phyloP scores from a whole-genome alignment of 2,888 invertebrate genomes.

The Melipona bicolor region DNA sequence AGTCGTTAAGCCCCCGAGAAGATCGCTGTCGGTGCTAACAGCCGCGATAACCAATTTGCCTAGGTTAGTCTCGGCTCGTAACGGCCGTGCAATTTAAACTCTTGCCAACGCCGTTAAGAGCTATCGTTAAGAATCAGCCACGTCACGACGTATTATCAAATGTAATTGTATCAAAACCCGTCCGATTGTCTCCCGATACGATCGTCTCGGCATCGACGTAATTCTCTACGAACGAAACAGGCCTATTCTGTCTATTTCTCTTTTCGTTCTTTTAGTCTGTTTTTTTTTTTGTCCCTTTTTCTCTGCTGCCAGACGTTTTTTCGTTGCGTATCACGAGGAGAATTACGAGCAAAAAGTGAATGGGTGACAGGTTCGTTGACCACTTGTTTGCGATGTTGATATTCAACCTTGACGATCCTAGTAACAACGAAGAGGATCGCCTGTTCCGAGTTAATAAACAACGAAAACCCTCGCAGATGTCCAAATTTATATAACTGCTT shows the following conservation, averaged over 20 bases:
- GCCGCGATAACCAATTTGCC: slow-evolving; percentile 46
- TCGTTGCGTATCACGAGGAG: slow-evolving; percentile 17
- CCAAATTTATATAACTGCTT: too few relatives aligned
- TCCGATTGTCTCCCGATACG: slow-evolving; percentile 37
- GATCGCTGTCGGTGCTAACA: background rate
- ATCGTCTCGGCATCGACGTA: slow-evolving; percentile 54
- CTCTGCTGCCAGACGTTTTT: background rate
- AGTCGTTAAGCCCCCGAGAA: background rate
- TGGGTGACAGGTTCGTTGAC: slow-evolving; percentile 58
- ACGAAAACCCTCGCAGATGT: background rate
- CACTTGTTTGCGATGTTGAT: slow-evolving; percentile 52
- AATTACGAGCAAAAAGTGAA: slow-evolving; percentile 57
- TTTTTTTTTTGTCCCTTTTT: background rate
- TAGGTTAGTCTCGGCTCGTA: slow-evolving; percentile 41
- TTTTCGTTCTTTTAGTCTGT: background rate
- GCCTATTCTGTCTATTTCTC: background rate
- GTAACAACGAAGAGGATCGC: slow-evolving; percentile 37
- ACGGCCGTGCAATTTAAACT: slow-evolving; percentile 6
- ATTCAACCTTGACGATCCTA: slow-evolving; percentile 53
- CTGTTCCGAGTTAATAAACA: slow-evolving; percentile 37
- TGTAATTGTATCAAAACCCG: slow-evolving; percentile 55
- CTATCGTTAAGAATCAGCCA: slow-evolving; percentile 26
- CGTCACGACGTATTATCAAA: slow-evolving; percentile 47
- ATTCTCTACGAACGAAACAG: slow-evolving; percentile 6
- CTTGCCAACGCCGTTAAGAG: background rate